Evolutionary conservation across 2,888 invertebrate species (phyloP), one percentile per base, ranked within the genome.

Genomic region (Scaptomyza caliginosa): DNA sequence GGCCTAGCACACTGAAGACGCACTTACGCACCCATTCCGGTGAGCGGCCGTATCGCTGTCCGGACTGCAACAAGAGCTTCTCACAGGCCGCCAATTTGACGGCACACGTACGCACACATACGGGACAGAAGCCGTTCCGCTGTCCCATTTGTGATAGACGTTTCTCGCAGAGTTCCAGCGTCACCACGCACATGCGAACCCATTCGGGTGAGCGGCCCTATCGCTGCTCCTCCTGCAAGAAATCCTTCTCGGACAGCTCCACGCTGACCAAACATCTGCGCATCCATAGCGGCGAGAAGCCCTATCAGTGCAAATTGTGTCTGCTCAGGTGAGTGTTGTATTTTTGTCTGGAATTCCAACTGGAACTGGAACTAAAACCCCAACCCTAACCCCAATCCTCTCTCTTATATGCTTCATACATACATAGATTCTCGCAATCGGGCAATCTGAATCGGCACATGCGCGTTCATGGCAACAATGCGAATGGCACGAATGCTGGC

Each of bases 141-240:
- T 99, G 99, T 93, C 97, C 97, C 19, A 97, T 99, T 77, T 99
- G 99, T 92, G 97, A 98, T 90, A 94, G 99, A 66, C 94, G 98
- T 84, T 99, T 99, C 92, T 98, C 98, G 63, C 99, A 99, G 90
- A 98, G 98, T 85, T 95, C 95, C 51, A 95, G 95, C 67, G 98
- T 99, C 52, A 99, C 99, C 57, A 99, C 99, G 76, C 99, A 99
- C 93, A 98, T 99, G 98, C 94, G 99, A 89, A 99, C 99, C n/a
- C 99, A 99, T 92, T 98, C 98, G n/a, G 99, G 99, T n/a, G 99
- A 99, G 73, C 93, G 98, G 59, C 99, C 99, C 0, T 99, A 99
- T 91, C 94, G 94, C 93, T 99, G 99, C 92, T 94, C 97, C 75
- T 95, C 98, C 86, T 99, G 99, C 92, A 98, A 98, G 90, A 99